Evolutionary conservation across 2,797 vertebrate species (phyloP), one percentile per base, ranked within the genome.

Genomic region (Adelosebastes latens): DNA sequence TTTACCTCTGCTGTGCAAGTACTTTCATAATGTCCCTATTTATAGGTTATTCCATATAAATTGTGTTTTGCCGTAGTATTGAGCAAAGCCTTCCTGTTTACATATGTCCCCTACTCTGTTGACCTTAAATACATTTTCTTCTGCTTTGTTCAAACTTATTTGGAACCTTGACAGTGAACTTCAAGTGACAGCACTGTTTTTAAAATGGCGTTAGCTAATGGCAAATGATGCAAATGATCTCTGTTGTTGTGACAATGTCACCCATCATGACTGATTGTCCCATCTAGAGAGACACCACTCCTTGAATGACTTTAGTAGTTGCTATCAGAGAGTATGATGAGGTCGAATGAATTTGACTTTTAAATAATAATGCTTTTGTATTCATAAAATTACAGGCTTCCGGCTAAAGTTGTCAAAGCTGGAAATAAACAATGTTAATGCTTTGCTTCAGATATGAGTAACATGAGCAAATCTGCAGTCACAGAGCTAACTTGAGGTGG

Each of bases 401-500:
- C 4, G 16, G 24, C 14, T 55, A 72, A 39, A 56, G 10, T 34
- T 53, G 52, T 53, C 52, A 53, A 13, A 53, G 18, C 14, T 80
- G 73, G 32, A 63, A 74, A 61, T 29, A 49, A 25, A 13, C n/a
- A 73, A 12, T 25, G 34, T 68, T 68, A 66, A 46, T 59, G 36
- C 16, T 71, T 74, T 2, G 24, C 68, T 74, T 73, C 12, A 46
- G 59, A 13, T 60, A 69, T 75, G 16, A 86, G 68, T 64, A 20
- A 65, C 36, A 69, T 39, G 34, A 53, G 16, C 22, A 81, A 70
- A 68, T 62, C 62, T 83, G 46, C 62, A 46, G 32, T 52, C 34
- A 22, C 16, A 31, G n/a, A 34, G 53, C 68, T 31, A 25, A 71
- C 25, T 81, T 63, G 34, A 62, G 34, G 82, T 42, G 59, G 39